These are phyloP conservation scores for Cenopis cana DNA, from an alignment of 2,888 invertebrate genomes.

Conservation along the genomic window DNA sequence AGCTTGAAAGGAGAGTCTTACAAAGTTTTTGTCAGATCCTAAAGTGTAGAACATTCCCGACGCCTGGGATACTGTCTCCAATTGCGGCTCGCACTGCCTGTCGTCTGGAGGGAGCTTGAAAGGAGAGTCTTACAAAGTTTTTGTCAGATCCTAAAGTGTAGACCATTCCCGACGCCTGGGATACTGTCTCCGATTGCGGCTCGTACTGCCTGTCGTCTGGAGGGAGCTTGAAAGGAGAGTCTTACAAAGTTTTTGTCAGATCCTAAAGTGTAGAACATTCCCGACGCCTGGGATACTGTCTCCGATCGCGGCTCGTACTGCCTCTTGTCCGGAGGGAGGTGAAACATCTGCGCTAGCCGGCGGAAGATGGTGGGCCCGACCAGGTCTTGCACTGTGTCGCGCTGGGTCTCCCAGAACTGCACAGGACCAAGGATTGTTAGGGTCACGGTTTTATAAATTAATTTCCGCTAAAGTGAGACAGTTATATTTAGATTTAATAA, in stretches of 20 bases:
- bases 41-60: conserved; percentile 63
- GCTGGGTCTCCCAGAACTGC: conserved; percentile 77
- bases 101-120: conserved; percentile 56
- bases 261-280: conserved; percentile 55
- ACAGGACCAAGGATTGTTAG: no score
- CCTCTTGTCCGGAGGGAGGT: conserved; percentile 59
- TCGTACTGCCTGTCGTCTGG: conserved; percentile 57
- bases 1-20: no score
- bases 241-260: conserved; percentile 7
- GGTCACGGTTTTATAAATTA: no score
- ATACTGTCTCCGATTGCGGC: conserved; percentile 56
- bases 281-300: conserved; percentile 57
- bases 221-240: no score
- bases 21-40: conserved; percentile 1
- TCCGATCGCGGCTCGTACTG: conserved; percentile 62
- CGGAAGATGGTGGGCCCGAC: conserved; percentile 70
- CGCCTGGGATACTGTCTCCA: conserved; percentile 55
- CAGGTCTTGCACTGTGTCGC: conserved; percentile 62
- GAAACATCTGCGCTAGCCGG: conserved; percentile 70
- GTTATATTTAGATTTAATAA: no score
- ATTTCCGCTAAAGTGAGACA: no score
- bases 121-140: not conserved
- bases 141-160: conserved; percentile 49
- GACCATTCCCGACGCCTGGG: conserved; percentile 62
- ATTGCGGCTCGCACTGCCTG: conserved; percentile 57